A percentile compares a stretch with the other conserved stretches of the same genome.
Evolutionary conservation across 2,113 vertebrate genomes (phyloP).

Genomic region (Chionodraco myersi): DNA sequence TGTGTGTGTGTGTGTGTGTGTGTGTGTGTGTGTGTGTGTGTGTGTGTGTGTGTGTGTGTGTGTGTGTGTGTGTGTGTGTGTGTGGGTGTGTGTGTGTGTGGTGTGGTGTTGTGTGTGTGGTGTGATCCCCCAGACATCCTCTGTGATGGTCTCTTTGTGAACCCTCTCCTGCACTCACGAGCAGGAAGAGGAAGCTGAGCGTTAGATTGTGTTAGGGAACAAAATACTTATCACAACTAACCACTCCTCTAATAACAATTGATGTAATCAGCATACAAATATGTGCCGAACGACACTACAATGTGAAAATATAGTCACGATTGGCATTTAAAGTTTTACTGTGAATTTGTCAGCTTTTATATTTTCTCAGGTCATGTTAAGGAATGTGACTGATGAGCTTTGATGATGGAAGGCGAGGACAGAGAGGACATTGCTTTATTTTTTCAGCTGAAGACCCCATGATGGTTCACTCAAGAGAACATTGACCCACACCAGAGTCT

Average conservation of each 20-base stretch:
- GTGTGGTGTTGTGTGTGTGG: background rate
- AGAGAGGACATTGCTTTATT: conserved; percentile 65
- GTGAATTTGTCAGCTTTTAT: background rate
- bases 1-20: conserved; percentile 19
- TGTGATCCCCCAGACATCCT: conserved; percentile 58
- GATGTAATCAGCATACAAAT: conserved; percentile 9
- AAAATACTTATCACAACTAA: conserved; percentile 54
- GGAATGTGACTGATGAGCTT: conserved; percentile 34
- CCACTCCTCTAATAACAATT: conserved; percentile 43
- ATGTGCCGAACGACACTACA: conserved; percentile 14
- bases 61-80: too few relatives aligned
- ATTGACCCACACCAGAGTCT: conserved; percentile 41
- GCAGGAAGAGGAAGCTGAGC: conserved; percentile 75
- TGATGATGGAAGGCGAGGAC: conserved; percentile 24
- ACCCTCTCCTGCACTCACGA: conserved; percentile 17
- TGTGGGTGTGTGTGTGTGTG: background rate
- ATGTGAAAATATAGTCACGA: background rate
- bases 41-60: too few relatives aligned
- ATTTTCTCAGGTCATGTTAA: background rate
- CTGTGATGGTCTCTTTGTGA: conserved; percentile 32
- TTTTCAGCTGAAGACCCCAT: conserved; percentile 73
- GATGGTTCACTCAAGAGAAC: conserved; percentile 30
- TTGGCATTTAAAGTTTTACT: background rate
- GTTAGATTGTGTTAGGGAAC: conserved; percentile 56
- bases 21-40: background rate